A percentile compares a stretch with the other conserved stretches of the same genome.
Evolutionary conservation across 1,140 invertebrate genomes (phyloP).

Genomic region (Hycleus cichorii): DNA sequence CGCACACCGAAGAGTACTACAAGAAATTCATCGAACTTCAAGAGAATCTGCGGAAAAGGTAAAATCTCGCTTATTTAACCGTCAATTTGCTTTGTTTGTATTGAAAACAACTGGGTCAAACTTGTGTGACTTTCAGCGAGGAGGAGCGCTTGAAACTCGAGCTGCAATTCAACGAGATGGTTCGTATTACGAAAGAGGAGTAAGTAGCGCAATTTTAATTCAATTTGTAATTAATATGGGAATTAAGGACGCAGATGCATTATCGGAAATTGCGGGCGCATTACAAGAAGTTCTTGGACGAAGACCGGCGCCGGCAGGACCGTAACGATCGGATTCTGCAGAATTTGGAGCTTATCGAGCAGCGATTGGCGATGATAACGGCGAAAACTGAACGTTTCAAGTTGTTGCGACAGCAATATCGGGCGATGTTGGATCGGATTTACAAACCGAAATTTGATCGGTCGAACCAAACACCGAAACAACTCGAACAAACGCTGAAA

Average conservation of each 20-base stretch:
- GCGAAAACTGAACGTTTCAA: slow-evolving; percentile 55
- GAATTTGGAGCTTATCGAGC: slow-evolving; percentile 51
- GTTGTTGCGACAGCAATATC: slow-evolving; percentile 39
- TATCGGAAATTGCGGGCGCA: slow-evolving; percentile 46
- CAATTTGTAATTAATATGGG: too few species aligned
- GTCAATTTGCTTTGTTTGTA: slow-evolving; percentile 28
- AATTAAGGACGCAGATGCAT: slow-evolving; percentile 30
- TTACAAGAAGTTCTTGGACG: slow-evolving; percentile 54
- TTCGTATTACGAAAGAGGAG: slow-evolving; percentile 34
- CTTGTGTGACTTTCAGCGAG: slow-evolving; percentile 31
- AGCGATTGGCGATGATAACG: slow-evolving; percentile 47
- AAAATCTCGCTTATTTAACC: slow-evolving; percentile 1
- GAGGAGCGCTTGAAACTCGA: slow-evolving; percentile 36
- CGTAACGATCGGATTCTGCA: slow-evolving; percentile 51
- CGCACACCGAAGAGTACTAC: slow-evolving; percentile 33
- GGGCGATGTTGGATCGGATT: slow-evolving; percentile 19
- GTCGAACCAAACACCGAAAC: background rate
- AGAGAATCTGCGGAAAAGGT: slow-evolving; percentile 38
- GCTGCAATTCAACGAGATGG: slow-evolving; percentile 38
- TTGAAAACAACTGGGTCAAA: slow-evolving; percentile 18
- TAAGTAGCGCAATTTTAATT: slow-evolving; percentile 22
- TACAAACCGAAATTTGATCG: background rate
- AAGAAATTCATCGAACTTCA: slow-evolving; percentile 36
- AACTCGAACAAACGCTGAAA: background rate
- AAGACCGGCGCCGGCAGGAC: slow-evolving; percentile 50